Base-by-base conservation (phyloP, 2,797 vertebrate species). In the Poeciliopsis infans region DNA sequence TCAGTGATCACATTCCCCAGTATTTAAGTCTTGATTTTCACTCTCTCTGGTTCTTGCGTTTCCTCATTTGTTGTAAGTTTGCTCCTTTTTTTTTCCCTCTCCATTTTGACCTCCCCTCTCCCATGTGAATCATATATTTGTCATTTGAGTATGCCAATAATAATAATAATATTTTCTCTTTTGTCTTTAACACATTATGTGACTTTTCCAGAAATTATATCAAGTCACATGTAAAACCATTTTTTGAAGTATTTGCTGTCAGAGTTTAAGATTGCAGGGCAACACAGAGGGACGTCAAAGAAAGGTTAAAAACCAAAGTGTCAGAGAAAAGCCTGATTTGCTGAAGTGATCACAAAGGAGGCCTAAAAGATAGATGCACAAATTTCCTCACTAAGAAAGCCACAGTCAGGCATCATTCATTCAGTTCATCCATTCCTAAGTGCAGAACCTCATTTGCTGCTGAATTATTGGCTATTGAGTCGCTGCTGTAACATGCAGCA, bases 351-450 rank as follows among this genome's bases (percentile, higher is more conserved):
- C 46, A 45, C 55, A 45, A 64, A 72, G 3, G 36, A 36, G 72
- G 59, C 47, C 57, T 66, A 11, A 53, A 51, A 66, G 41, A 73
- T 11, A 49, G 77, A 61, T 83, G 39, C 25, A 28, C 45, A 5
- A 74, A 57, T 31, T 87, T 80, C 23, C 78, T 79, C 16, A 78
- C 46, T 23, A 36, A 61, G 74, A n/a, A 70, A 77, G 74, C 55
- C 1, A n/a, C 28, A 69, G 45, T 82, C 69, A 72, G 16, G 46
- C 25, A 41, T 82, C 31, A 66, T 80, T 73, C 43, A 33, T 55
- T 70, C 13, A 49, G 2, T 25, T 55, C 69, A 57, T 81, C 66
- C 33, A 39, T 76, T 82, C 85, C 11, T 57, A 51, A 55, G 46
- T 78, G 73, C 76, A 77, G 53, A 15, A 72, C 28, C n/a, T 82